Evolutionary conservation across 2,888 invertebrate genomes (phyloP).

Genomic region (Acronicta leporina): DNA sequence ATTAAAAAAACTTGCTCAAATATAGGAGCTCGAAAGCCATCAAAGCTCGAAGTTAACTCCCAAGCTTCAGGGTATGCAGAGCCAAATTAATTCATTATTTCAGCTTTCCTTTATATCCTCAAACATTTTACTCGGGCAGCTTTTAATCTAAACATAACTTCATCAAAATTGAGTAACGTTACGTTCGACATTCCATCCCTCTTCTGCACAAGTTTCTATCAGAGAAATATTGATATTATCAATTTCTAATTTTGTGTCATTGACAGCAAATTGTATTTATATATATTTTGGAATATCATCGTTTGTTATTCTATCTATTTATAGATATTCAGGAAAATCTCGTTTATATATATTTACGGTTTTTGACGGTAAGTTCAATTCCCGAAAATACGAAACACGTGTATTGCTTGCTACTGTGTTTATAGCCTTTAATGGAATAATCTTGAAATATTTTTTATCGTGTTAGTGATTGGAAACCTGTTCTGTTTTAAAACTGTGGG

Average conservation of each 20-base stretch:
- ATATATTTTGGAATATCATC: no score
- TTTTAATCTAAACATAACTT: constrained; percentile 49
- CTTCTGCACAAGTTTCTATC: constrained; percentile 12
- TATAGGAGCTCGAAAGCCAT: constrained; percentile 10
- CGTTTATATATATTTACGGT: no score
- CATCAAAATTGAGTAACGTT: constrained; percentile 53
- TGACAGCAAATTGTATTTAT: not conserved
- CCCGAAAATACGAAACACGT: not conserved
- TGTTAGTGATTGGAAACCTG: no score
- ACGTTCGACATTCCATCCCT: constrained; percentile 15
- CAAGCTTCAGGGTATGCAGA: constrained; percentile 18
- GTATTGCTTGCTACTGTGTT: no score
- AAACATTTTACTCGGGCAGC: constrained; percentile 28
- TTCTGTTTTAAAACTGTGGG: no score
- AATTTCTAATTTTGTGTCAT: constrained; percentile 25
- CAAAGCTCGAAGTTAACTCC: constrained; percentile 13
- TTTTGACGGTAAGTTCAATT: not conserved
- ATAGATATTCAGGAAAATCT: no score
- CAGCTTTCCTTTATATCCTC: constrained; percentile 21
- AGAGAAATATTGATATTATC: constrained; percentile 14
- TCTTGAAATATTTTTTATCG: no score
- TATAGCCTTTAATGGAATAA: no score
- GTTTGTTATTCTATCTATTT: no score
- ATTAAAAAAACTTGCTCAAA: constrained; percentile 7
- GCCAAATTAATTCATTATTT: constrained; percentile 41